Base-by-base conservation (phyloP, 2,888 invertebrate genomes). In the Ashinkailepas kermadecensis region DNA sequence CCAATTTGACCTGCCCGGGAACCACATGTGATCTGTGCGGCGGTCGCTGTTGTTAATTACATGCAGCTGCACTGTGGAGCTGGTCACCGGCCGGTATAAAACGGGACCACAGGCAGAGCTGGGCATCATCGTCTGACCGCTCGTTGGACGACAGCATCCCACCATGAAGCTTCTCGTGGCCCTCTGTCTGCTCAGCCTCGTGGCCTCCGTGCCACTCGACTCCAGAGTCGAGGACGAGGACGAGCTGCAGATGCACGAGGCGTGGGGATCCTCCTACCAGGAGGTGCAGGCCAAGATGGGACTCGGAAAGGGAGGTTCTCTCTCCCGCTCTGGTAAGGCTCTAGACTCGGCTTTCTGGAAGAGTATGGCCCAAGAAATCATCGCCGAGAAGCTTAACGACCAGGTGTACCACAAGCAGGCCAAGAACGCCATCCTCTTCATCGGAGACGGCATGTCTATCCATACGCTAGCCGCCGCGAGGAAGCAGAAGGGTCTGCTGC, bases 401-500 rank as follows among this genome's bases (percentile, higher is more conserved):
- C 39, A 39, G 39, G 70, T 25, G 25, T 25, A 70, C 70, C 21
- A 13, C 25, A 15, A 23, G 23, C 70, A 70, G 70, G 70, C 70
- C 9, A 70, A 39, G 39, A 70, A 70, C 70, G 70, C 70, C 13
- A 23, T 70, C 7, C 70, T 70, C 70, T 70, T 70, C 25, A 70
- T 70, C 39, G 70, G 70, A 23, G 70, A 70, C 70, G 70, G 70
- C 23, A 70, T 70, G 70, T 70, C 70, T 7, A 70, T 70, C 39
- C 23, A n/a, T 7, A 70, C 70, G 23, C 70, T 70, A 25, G 70
- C 70, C 25, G 25, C 25, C 7, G 70, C 70, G 23, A 70, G 70
- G 39, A 70, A 70, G 70, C 70, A 23, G 23, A 70, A 70, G 70
- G 70, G 70, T 25, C 70, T 70, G 25, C 25, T 70, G 15, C 12